Evolutionary conservation across 2,113 vertebrate genomes (phyloP), one percentile per base, ranked within the genome.

Genomic region (Tympanuchus pallidicinctus): DNA sequence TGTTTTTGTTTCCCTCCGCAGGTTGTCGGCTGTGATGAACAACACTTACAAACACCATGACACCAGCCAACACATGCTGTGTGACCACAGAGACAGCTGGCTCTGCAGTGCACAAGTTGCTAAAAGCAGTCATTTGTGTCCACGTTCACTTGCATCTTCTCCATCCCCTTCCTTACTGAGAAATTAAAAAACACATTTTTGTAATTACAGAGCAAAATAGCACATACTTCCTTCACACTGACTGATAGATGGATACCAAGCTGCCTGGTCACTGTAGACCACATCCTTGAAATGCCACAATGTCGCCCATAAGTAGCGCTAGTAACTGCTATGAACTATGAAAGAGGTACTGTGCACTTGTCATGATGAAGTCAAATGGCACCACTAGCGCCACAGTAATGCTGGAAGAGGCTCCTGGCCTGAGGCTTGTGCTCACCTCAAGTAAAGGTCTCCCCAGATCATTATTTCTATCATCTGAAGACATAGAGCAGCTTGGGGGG

Each of bases 31-130:
- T 38, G n/a, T 52, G 19, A 67, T 0, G 0, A 82, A 40, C 8
- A 75, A 20, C 0, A 0, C 32, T 38, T 78, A 60, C 52, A 45
- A 86, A 65, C n/a, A 48, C 11, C 27, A 8, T 0, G 0, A 15
- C 8, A 6, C 32, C 69, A 56, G 72, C 3, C 40, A 54, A 14
- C 6, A 43, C 59, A 42, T 0, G 0, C 45, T 3, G 21, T 34
- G 61, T 32, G 65, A 43, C 48, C 43, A 4, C 0, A 0, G n/a
- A 66, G 24, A 17, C 0, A 28, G 50, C 28, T 65, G 43, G 11
- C 6, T 54, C 22, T 48, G 17, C 45, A 65, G 65, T 2, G 9
- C 47, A 15, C 28, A 76, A n/a, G 12, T 28, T 82, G 18, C 67
- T 75, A 75, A 81, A 18, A 88, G 30, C 1, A 72, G 28, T 11